Percentiles rank a stretch among this genome's conserved stretches.
Conservation (phyloP, 2,113 vertebrate genomes). For the Oncorhynchus clarkii region DNA sequence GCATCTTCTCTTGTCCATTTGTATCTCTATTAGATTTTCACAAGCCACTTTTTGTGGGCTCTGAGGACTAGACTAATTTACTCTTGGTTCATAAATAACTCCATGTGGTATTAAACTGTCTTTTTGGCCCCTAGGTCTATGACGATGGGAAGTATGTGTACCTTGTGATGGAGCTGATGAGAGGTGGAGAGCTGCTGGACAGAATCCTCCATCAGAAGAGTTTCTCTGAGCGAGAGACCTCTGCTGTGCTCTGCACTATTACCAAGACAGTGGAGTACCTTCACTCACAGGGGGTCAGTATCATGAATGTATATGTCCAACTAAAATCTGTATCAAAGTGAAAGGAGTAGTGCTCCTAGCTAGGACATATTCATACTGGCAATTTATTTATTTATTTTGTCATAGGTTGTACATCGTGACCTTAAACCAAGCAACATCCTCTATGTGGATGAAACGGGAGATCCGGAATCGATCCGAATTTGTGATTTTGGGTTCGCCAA, state of each 20-base stretch:
- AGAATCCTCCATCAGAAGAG: conserved; percentile 82
- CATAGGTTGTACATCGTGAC: conserved; percentile 92
- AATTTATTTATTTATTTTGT: not conserved
- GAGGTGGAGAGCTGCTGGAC: conserved; percentile 90
- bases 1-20: no score
- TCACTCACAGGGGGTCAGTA: conserved; percentile 89
- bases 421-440: conserved; percentile 95
- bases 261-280: conserved; percentile 92
- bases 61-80: not conserved
- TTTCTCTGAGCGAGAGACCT: conserved; percentile 90
- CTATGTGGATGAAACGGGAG: conserved; percentile 88
- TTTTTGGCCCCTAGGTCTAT: conserved; percentile 77
- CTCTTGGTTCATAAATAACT: not conserved
- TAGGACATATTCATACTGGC: no score
- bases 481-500: conserved; percentile 94
- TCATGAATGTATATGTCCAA: not conserved
- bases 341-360: not conserved
- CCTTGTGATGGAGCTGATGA: conserved; percentile 91
- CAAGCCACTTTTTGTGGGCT: no score
- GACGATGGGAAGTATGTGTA: conserved; percentile 88
- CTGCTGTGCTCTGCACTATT: conserved; percentile 85
- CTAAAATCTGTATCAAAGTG: not conserved
- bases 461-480: conserved; percentile 89
- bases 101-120: not conserved
- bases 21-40: no score